A percentile compares a stretch with the other conserved stretches of the same genome.
These are phyloP conservation scores for Drosophila lacicola DNA, from an alignment of 2,888 invertebrate genomes.

Conservation along the genomic window DNA sequence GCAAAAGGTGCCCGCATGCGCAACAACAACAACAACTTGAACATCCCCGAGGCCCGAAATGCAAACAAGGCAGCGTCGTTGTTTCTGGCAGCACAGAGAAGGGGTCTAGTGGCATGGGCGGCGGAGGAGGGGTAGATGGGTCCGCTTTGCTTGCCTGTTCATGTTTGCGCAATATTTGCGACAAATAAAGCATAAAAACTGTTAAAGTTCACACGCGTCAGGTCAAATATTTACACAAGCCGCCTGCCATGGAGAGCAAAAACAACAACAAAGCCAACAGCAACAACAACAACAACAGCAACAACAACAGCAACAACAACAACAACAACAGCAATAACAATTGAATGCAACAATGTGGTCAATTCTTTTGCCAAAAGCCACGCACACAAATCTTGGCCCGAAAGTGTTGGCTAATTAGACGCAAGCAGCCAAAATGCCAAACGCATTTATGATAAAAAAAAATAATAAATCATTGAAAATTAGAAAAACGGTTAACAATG, in stretches of 20 bases:
- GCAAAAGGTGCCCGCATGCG: conserved; percentile 74
- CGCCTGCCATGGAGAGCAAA: conserved; percentile 50
- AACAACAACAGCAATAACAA: too few relatives aligned
- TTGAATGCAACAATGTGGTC: conserved; percentile 48
- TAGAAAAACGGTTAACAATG: background rate
- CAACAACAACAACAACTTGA: conserved; percentile 50
- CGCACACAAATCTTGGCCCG: conserved; percentile 32
- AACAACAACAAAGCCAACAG: conserved; percentile 36
- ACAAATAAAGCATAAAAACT: conserved; percentile 81
- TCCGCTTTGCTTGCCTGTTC: conserved; percentile 33
- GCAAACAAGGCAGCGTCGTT: conserved; percentile 58
- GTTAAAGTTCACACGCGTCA: conserved; percentile 81
- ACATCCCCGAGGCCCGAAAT: conserved; percentile 41
- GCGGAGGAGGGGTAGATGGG: background rate
- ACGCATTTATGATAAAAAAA: conserved; percentile 69
- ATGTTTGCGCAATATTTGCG: conserved; percentile 80
- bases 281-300: conserved; percentile 14
- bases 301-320: conserved; percentile 6
- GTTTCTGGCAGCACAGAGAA: conserved; percentile 22
- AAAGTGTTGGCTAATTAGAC: conserved; percentile 54
- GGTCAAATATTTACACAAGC: conserved; percentile 78
- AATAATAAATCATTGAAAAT: conserved; percentile 30
- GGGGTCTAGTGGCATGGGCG: background rate
- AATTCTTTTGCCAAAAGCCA: conserved; percentile 34
- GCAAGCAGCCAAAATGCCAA: conserved; percentile 57